Percentiles rank a stretch among this genome's conserved stretches.
phyloP scores from a whole-genome alignment of 2,113 vertebrate genomes.

The Forbesichthys agassizii region DNA sequence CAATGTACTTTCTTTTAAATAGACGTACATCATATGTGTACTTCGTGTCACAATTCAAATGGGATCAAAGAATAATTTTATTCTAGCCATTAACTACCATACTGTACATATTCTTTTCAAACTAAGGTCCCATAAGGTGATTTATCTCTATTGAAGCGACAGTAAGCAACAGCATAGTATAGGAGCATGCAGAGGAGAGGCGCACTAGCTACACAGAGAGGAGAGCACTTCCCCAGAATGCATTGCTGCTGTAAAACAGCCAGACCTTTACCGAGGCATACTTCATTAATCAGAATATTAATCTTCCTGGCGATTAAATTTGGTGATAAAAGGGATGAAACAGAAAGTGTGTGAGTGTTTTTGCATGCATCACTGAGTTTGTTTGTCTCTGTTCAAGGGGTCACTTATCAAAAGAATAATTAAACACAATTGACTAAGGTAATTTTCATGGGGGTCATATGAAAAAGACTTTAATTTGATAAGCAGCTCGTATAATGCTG shows the following conservation, averaged over 20 bases:
- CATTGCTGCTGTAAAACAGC: slow-evolving; percentile 24
- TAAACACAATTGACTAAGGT: too few relatives aligned
- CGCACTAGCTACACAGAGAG: slow-evolving; percentile 30
- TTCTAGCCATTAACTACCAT: too few relatives aligned
- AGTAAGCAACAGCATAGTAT: slow-evolving; percentile 50
- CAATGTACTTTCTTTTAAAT: too few relatives aligned
- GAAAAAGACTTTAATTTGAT: too few relatives aligned
- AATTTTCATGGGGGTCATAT: too few relatives aligned
- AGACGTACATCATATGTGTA: too few relatives aligned
- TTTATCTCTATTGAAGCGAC: slow-evolving; percentile 35
- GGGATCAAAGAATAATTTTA: too few relatives aligned
- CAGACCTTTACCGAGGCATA: slow-evolving; percentile 23
- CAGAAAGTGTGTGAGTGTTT: slow-evolving; percentile 2
- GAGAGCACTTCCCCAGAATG: slow-evolving; percentile 20
- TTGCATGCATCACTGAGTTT: not conserved
- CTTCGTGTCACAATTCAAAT: too few relatives aligned
- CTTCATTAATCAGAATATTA: slow-evolving; percentile 52
- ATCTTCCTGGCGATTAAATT: slow-evolving; percentile 36
- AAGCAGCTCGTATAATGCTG: too few relatives aligned
- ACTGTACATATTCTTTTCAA: too few relatives aligned
- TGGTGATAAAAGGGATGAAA: slow-evolving; percentile 31
- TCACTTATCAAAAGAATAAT: too few relatives aligned
- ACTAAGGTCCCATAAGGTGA: too few relatives aligned
- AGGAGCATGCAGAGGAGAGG: slow-evolving; percentile 33
- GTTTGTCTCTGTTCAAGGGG: not conserved